Percentiles rank a stretch among this genome's conserved stretches.
Evolutionary conservation across 2,797 vertebrate species (phyloP).

Genomic region (Acomys russatus): DNA sequence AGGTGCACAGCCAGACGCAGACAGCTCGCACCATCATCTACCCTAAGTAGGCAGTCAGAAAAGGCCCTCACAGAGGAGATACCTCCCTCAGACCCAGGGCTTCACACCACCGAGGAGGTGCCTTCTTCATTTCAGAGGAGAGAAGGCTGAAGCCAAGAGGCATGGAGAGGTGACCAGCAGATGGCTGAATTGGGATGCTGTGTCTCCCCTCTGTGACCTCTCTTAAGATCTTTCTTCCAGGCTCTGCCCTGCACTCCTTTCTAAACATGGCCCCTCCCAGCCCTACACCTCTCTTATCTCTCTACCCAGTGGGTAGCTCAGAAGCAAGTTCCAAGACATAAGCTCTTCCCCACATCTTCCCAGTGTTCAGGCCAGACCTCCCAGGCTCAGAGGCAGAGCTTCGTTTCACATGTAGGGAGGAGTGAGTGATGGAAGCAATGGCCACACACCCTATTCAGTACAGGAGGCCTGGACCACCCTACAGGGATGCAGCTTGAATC

Average conservation of each 20-base stretch:
- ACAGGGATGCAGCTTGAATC: not conserved
- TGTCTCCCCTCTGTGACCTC: not conserved
- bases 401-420: too few relatives aligned
- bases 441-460: not conserved
- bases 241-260: not conserved
- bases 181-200: too few relatives aligned
- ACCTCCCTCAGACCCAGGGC: not conserved
- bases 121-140: not conserved
- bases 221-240: not conserved
- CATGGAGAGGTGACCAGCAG: not conserved
- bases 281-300: not conserved
- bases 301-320: not conserved
- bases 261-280: not conserved
- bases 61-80: not conserved
- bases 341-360: not conserved
- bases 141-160: not conserved
- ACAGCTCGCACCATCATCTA: not conserved
- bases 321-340: not conserved
- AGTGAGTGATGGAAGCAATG: not conserved
- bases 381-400: not conserved
- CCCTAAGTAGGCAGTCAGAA: not conserved
- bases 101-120: not conserved
- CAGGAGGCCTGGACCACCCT: not conserved
- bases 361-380: not conserved
- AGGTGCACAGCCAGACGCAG: not conserved